Conservation (phyloP, 2,113 vertebrate genomes). For the Hypanus sabinus region DNA sequence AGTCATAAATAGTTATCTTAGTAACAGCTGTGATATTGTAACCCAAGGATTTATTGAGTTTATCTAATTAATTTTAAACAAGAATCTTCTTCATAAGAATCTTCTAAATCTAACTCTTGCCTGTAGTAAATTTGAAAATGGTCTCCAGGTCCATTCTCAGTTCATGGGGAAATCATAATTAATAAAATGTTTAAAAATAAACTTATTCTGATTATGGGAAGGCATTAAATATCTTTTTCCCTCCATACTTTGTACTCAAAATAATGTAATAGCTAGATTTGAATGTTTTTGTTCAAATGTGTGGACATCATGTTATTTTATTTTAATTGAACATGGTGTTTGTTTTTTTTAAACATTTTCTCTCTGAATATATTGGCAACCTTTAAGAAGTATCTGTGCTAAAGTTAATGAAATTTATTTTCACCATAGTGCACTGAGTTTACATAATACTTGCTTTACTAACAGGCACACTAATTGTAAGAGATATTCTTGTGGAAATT, state of each 20-base stretch:
- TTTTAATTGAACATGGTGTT: background rate
- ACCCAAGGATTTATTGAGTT: background rate
- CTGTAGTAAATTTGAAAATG: background rate
- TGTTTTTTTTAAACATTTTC: background rate
- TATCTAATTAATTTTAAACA: background rate
- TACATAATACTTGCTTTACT: background rate
- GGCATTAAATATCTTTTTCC: background rate
- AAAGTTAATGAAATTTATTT: background rate
- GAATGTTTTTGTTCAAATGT: background rate
- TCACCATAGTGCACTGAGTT: background rate
- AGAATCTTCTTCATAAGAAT: background rate
- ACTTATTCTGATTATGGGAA: background rate
- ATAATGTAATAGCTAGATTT: constrained; percentile 11
- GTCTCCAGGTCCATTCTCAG: background rate
- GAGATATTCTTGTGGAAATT: background rate
- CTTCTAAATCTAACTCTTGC: background rate
- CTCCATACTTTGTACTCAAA: constrained; percentile 10
- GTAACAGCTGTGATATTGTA: background rate
- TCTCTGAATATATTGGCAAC: background rate
- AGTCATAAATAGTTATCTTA: background rate
- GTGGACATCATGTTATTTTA: background rate
- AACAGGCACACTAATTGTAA: background rate
- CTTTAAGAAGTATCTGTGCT: background rate
- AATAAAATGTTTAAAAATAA: background rate
- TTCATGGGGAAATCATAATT: background rate